Evolutionary conservation across 2,888 invertebrate genomes (phyloP), one percentile per base, ranked within the genome.

Genomic region (Nebria brevicollis): DNA sequence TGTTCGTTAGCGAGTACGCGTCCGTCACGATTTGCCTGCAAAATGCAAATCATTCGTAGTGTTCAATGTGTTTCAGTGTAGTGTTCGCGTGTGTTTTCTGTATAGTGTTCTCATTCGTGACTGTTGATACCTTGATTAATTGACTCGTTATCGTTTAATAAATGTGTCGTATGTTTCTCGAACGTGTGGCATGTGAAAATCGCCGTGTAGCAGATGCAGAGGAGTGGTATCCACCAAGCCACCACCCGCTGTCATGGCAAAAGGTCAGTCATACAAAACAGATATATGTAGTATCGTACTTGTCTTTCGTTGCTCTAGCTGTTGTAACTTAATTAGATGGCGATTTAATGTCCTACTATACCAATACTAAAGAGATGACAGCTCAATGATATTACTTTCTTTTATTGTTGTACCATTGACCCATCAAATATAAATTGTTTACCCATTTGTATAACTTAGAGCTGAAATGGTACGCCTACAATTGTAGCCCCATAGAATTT

Each of bases 201-300:
- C 54, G 54, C 54, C 54, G 54, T 54, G 54, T 54, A 54, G 54
- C 54, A 54, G 82, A 83, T 79, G 82, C 79, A 77, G 77, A 65
- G 78, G 74, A 79, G 77, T 77, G 74, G 76, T 77, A 54, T 54
- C 77, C 70, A 70, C 41, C 66, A 15, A 77, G 25, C 70, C 64
- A 77, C 82, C 79, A 43, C 54, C 26, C 26, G 80, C 66, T 64
- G 73, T 42, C 73, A 74, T 54, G 78, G 42, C 73, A 34, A 73
- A 73, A 73, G 73, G 73, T 73, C 73, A 73, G 73, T 73, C 73
- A n/a, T 73, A 73, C 15, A n/a, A 54, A 54, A 54, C 54, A 54
- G 54, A 54, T 54, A 54, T 7, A 34, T 34, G 5, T 34, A 34
- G 34, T 10, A 43, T 43, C 7, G 13, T 54, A 54, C 54, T 54